phyloP scores from a whole-genome alignment of 1,140 invertebrate genomes.

The Aricia agestis region DNA sequence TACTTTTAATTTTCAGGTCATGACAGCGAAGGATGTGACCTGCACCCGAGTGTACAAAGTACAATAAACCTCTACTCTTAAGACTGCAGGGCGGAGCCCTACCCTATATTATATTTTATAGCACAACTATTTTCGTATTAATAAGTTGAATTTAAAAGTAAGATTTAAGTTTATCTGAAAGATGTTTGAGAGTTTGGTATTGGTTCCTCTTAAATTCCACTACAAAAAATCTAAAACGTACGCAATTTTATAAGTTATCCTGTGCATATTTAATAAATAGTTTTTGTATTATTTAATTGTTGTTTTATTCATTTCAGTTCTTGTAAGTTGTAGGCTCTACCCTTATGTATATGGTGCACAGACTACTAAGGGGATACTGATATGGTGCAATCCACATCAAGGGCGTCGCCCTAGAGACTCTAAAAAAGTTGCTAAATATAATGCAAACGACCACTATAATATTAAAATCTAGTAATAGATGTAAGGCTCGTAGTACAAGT shows the following conservation, averaged over 20 bases:
- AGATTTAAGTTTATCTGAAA: conserved; percentile 49
- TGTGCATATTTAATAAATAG: conserved; percentile 68
- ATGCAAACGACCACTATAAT: no score
- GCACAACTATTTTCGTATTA: conserved; percentile 57
- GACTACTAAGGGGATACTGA: no score
- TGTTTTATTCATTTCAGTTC: conserved; percentile 27
- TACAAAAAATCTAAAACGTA: conserved; percentile 24
- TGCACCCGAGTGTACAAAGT: conserved; percentile 85
- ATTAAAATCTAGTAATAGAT: no score
- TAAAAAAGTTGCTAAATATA: no score
- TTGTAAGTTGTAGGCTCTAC: no score
- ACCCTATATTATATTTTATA: conserved; percentile 48
- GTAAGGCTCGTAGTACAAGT: no score
- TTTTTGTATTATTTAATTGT: conserved; percentile 41
- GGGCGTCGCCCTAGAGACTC: no score
- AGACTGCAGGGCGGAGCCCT: conserved; percentile 60
- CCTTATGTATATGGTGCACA: no score
- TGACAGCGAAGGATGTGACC: conserved; percentile 83
- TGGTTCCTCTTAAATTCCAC: neutral
- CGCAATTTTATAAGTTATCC: conserved; percentile 64
- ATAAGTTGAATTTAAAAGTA: no score
- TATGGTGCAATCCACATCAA: no score
- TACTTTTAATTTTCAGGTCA: conserved; percentile 74
- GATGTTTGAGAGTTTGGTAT: conserved; percentile 24
- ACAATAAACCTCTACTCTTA: conserved; percentile 58